Evolutionary conservation across 2,888 invertebrate genomes (phyloP).

Genomic region (Adelognathus sp.): DNA sequence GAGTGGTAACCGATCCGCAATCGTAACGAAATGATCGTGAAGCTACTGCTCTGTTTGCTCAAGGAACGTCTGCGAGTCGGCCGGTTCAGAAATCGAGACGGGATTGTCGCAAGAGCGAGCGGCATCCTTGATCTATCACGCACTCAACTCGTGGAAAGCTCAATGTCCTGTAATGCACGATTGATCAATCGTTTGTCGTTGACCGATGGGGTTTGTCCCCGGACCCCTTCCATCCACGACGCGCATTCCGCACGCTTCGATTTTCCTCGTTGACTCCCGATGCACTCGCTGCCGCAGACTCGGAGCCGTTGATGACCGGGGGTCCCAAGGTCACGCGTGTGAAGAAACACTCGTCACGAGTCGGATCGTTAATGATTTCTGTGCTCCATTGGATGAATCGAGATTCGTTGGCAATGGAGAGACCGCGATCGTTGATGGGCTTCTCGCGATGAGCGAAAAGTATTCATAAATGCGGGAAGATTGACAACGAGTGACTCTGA

Average conservation of each 20-base stretch:
- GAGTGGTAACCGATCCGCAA: no score
- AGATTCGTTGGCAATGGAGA: not conserved
- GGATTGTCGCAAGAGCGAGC: conserved; percentile 8
- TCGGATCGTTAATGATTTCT: not conserved
- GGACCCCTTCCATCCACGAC: not conserved
- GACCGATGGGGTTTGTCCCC: not conserved
- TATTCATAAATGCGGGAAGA: not conserved
- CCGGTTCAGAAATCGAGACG: conserved; percentile 23
- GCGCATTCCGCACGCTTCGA: not conserved
- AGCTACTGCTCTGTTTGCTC: not conserved
- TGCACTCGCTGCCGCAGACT: not conserved
- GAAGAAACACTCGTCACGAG: not conserved
- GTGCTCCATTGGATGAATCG: not conserved
- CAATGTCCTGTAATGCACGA: conserved; percentile 26
- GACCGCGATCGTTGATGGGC: not conserved
- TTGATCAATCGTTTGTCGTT: conserved; percentile 38
- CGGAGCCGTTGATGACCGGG: not conserved
- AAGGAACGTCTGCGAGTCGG: not conserved
- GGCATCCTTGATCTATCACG: conserved; percentile 47
- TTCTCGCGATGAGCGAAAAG: not conserved
- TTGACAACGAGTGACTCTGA: not conserved
- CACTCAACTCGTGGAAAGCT: conserved; percentile 26
- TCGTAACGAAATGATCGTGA: not conserved
- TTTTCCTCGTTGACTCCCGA: not conserved
- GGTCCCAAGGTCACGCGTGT: not conserved